These are phyloP conservation scores for Heliconius hewitsoni DNA, from an alignment of 1,140 invertebrate species.

Conservation along the genomic window DNA sequence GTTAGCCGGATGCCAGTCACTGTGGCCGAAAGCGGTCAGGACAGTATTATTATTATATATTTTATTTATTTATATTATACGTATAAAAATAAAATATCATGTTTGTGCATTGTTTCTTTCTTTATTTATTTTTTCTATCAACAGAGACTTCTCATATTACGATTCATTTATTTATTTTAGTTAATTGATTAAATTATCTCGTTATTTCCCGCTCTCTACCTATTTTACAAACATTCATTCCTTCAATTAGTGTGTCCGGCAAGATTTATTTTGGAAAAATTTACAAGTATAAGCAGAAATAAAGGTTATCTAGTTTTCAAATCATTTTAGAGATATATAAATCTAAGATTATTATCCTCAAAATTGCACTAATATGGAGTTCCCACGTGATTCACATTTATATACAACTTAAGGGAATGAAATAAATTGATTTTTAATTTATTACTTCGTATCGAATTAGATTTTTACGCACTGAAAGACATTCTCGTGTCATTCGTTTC, in stretches of 20 bases:
- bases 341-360: background rate
- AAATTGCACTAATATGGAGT: background rate
- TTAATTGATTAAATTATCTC: too few relatives aligned
- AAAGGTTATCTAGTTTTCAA: background rate
- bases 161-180: too few relatives aligned
- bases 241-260: background rate
- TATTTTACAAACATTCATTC: background rate
- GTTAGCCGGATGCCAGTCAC: too few relatives aligned
- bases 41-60: too few relatives aligned
- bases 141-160: too few relatives aligned
- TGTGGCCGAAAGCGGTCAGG: too few relatives aligned
- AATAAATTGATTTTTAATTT: constrained; percentile 62
- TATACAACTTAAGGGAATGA: constrained; percentile 31
- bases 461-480: constrained; percentile 32
- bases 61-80: too few relatives aligned
- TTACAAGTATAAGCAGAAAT: background rate
- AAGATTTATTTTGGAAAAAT: background rate
- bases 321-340: background rate
- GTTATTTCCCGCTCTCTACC: background rate
- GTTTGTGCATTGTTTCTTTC: too few relatives aligned
- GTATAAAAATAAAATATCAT: too few relatives aligned
- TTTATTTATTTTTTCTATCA: too few relatives aligned
- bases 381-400: background rate
- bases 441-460: constrained; percentile 55
- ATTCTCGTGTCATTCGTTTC: constrained; percentile 43